Base-by-base conservation (phyloP, 2,888 invertebrate genomes). In the Orchestes rusci region DNA sequence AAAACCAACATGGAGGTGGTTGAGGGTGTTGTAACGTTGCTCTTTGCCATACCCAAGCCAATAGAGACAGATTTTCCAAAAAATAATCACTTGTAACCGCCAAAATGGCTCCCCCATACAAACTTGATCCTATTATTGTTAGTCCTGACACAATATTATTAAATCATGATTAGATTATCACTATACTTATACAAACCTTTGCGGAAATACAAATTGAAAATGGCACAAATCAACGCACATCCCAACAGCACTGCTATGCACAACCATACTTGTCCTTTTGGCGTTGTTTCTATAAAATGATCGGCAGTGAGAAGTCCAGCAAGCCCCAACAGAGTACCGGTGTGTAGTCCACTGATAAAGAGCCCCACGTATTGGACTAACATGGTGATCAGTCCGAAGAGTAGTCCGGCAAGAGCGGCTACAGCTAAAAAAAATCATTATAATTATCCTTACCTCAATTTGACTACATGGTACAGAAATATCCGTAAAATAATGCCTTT, bases 301-400 rank as follows among this genome's bases (percentile, higher is more conserved):
- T 77, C 78, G 45, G 76, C 76, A 12, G 72, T 64, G 23, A 78
- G 72, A 39, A 82, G 69, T 1, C 75, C 73, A 2, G 73, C 78
- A 32, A 81, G 63, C 3, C 77, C 80, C 17, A 77, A 60, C 47
- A 82, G 71, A 13, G 84, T 67, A 16, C 87, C 87, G 1, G 84
- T 79, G 63, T 85, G 84, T 58, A 87, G 78, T 23, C 87, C 87
- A 16, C 82, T 81, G 75, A 86, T 80, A 68, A 87, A 87, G 43
- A 88, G 75, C 3, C 86, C 86, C 28, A 86, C 83, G 62, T 86
- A 85, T 62, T 84, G 84, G 45, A 87, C 84, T 59, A 87, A 72
- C 82, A 84, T 84, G 8, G 85, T 86, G 60, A 87, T 82, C 47
- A 86, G 74, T 10, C 87, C 87, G 59, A 84, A 83, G 30, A 87